These are phyloP conservation scores for Brenthis hecate DNA, from an alignment of 2,888 invertebrate species.

Conservation along the genomic window DNA sequence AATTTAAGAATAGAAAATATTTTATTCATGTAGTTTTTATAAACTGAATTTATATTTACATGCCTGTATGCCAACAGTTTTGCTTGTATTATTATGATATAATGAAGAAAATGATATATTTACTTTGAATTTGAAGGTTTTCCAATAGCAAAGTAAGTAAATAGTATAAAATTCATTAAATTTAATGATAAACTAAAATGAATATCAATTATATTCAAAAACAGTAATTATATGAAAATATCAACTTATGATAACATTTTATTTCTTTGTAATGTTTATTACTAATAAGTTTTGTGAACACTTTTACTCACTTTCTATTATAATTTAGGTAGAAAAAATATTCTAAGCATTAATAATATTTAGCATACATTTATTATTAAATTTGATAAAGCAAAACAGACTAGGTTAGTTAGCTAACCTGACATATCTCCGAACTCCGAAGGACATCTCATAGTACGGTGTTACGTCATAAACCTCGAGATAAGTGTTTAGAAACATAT, in stretches of 20 bases:
- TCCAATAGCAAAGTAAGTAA: too few species aligned
- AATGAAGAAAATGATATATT: too few species aligned
- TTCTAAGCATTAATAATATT: not conserved
- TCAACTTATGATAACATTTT: constrained; percentile 3
- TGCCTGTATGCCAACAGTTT: too few species aligned
- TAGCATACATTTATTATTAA: constrained; percentile 16
- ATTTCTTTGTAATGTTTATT: not conserved
- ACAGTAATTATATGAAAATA: constrained; percentile 4
- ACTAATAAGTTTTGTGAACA: not conserved
- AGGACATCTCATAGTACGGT: constrained; percentile 32
- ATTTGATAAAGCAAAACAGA: constrained; percentile 48
- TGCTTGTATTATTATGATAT: too few species aligned
- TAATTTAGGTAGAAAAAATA: constrained; percentile 4
- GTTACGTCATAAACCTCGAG: constrained; percentile 26
- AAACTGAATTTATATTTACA: too few species aligned
- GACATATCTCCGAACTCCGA: constrained; percentile 46
- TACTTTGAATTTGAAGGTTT: too few species aligned
- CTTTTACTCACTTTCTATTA: constrained; percentile 20
- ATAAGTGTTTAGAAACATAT: constrained; percentile 22
- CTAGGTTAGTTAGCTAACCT: constrained; percentile 55
- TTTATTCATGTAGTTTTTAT: too few species aligned
- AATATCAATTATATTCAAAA: not conserved
- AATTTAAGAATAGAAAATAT: too few species aligned
- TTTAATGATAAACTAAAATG: too few species aligned
- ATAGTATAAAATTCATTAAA: too few species aligned